A percentile compares a stretch with the other conserved stretches of the same genome.
Conservation (phyloP, 2,797 vertebrate species). For the Rhinoraja longicauda region DNA sequence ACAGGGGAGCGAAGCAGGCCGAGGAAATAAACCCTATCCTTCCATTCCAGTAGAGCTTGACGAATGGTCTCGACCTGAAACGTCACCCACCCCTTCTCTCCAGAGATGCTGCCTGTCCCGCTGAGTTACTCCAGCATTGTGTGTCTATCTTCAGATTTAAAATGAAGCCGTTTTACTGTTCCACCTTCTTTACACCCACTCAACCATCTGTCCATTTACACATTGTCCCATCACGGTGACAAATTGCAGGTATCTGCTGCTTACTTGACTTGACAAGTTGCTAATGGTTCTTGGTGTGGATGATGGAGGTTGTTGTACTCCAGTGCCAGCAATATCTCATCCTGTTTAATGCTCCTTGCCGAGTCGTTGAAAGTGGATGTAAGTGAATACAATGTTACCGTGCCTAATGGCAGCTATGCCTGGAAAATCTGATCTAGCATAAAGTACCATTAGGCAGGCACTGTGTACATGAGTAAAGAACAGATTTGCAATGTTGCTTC, state of each 20-base stretch:
- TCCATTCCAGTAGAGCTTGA: too few species aligned
- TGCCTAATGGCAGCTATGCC: not conserved
- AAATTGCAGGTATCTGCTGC: not conserved
- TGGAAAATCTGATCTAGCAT: not conserved
- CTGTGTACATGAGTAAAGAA: not conserved
- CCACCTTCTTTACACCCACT: not conserved
- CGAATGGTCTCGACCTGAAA: too few species aligned
- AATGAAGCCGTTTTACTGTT: not conserved
- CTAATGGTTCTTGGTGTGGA: not conserved
- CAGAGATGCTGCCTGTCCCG: too few species aligned
- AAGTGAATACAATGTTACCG: not conserved
- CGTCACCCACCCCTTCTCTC: too few species aligned
- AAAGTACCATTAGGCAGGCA: not conserved
- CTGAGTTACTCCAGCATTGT: too few species aligned
- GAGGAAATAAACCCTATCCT: too few species aligned
- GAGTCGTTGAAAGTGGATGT: not conserved
- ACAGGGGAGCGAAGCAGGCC: too few species aligned
- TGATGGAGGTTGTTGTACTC: not conserved
- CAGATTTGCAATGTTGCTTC: not conserved
- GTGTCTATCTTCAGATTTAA: not conserved
- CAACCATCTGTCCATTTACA: not conserved
- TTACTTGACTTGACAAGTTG: conserved; percentile 10
- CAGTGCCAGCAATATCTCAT: not conserved
- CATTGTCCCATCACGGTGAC: not conserved
- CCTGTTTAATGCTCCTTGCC: not conserved